Percentiles rank a stretch among this genome's conserved stretches.
These are phyloP conservation scores for Podotricha telesiphe DNA, from an alignment of 2,888 invertebrate species.

Conservation along the genomic window DNA sequence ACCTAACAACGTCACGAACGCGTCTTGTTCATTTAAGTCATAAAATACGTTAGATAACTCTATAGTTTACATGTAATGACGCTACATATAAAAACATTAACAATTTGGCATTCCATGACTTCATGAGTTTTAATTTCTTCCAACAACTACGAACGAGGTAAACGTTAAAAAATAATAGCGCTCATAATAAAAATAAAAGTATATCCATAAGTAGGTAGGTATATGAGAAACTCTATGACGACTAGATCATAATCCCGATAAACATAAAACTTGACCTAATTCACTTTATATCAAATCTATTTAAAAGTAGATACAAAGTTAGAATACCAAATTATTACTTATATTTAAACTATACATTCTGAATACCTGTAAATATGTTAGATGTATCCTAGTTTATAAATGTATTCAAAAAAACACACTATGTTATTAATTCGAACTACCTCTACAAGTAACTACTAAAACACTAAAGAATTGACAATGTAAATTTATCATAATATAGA, in stretches of 20 bases:
- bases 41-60: constrained; percentile 39
- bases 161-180: not conserved
- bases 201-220: too few species aligned
- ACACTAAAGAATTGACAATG: not conserved
- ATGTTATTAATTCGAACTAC: not conserved
- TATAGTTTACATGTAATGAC: constrained; percentile 13
- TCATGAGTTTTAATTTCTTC: not conserved
- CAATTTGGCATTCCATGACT: not conserved
- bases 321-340: not conserved
- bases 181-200: not conserved
- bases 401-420: not conserved
- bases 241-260: not conserved
- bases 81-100: not conserved
- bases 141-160: not conserved
- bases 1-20: constrained; percentile 42
- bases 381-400: not conserved
- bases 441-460: not conserved
- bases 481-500: not conserved
- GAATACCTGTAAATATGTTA: not conserved
- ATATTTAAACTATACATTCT: not conserved
- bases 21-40: constrained; percentile 40
- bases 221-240: not conserved
- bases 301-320: not conserved
- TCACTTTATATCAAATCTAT: not conserved
- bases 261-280: not conserved